Base-by-base conservation (phyloP, 2,888 invertebrate species). In the Esperia sulphurella region DNA sequence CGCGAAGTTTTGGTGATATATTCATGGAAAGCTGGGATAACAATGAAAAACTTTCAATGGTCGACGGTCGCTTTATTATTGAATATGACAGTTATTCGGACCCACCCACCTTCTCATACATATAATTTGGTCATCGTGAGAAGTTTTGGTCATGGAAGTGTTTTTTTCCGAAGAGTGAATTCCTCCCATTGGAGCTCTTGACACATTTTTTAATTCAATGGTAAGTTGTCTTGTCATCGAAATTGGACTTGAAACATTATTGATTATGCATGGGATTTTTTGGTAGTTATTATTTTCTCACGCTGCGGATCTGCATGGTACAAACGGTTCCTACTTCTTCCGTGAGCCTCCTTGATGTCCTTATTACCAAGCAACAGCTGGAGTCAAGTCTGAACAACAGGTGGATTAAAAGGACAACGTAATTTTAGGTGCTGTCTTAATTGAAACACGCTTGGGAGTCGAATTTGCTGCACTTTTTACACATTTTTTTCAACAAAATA, bases 171-270 rank as follows among this genome's bases (percentile, higher is more conserved):
- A 75, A 75, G 75, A 76, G 69, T 53, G 63, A 61, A 65, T 62
- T 48, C 54, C 58, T 54, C 51, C 31, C 41, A 38, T 35, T 35
- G 8, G 10, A 35, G 9, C 40, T 28, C 41, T 44, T 46, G 40
- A 45, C 40, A 45, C 39, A 40, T 8, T 48, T 60, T 58, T 60
- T 54, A 56, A 61, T 49, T 58, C 46, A 57, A 63, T 68, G 80
- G 80, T 80, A 79, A 80, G 80, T 80, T 60, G 55, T 21, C 21
- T 58, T 57, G 60, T 53, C 63, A 68, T 73, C 66, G 75, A 66
- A 62, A 56, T 60, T 63, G 68, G 66, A 62, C 62, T 66, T 38
- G 35, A 66, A 68, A 56, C 53, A 67, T 68, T 71, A 65, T 65
- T 66, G 68, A 41, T 41, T 21, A n/a, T 35, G 35, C 35, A n/a